Evolutionary conservation across 2,888 invertebrate species (phyloP).

Genomic region (Bibio marci): DNA sequence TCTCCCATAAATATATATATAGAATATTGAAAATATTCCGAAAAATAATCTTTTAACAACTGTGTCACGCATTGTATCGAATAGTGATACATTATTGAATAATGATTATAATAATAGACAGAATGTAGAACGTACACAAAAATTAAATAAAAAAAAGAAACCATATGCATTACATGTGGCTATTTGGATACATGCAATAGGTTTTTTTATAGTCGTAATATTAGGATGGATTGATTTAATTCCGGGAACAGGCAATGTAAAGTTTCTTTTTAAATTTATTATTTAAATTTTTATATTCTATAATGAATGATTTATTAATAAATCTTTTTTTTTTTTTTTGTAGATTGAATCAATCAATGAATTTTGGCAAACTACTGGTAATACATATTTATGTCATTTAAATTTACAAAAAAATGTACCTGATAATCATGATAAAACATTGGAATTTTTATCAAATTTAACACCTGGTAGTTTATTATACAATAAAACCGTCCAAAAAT

Average conservation of each 20-base stretch:
- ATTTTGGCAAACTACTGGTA: slow-evolving; percentile 22
- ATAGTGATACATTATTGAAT: slow-evolving; percentile 12
- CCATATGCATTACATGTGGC: slow-evolving; percentile 25
- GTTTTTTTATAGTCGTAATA: slow-evolving; percentile 26
- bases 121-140: slow-evolving; percentile 9
- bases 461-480: slow-evolving; percentile 12
- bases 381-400: slow-evolving; percentile 25
- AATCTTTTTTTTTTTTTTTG: no score
- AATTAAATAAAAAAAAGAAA: slow-evolving; percentile 11
- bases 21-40: slow-evolving; percentile 9
- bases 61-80: slow-evolving; percentile 34
- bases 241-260: slow-evolving; percentile 34
- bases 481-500: slow-evolving; percentile 13
- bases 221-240: slow-evolving; percentile 35
- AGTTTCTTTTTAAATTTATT: slow-evolving; percentile 8
- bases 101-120: no score
- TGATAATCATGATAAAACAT: slow-evolving; percentile 9
- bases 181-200: slow-evolving; percentile 31
- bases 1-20: slow-evolving; percentile 16
- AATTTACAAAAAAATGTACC: slow-evolving; percentile 13
- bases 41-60: slow-evolving; percentile 29
- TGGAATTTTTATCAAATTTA: slow-evolving; percentile 14
- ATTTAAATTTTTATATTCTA: background rate
- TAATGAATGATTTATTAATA: background rate
- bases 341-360: slow-evolving; percentile 18